Conservation (phyloP, 2,888 invertebrate species). For the Drosophila putrida region DNA sequence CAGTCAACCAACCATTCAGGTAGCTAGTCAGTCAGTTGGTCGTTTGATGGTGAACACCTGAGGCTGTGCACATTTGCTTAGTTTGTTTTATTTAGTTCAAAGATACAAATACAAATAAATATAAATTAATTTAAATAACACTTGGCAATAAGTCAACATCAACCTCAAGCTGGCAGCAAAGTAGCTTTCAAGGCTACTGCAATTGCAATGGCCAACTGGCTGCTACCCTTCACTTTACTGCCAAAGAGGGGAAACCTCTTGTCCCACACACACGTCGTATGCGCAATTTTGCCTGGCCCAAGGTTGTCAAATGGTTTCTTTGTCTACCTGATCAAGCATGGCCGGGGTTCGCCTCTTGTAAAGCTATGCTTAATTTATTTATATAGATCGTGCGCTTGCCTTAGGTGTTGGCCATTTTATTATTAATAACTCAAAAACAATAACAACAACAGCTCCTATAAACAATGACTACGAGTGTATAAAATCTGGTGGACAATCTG, state of each 20-base stretch:
- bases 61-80: conserved; percentile 72
- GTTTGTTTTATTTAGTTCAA: conserved; percentile 74
- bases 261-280: conserved; percentile 46
- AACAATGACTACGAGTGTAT: conserved; percentile 14
- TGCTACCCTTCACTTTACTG: conserved; percentile 70
- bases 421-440: conserved; percentile 53
- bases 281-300: conserved; percentile 48
- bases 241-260: conserved; percentile 53
- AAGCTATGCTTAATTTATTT: conserved; percentile 69
- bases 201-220: conserved; percentile 65
- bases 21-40: conserved; percentile 13
- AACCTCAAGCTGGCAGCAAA: conserved; percentile 57
- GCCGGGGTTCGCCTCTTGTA: conserved; percentile 68
- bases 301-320: conserved; percentile 74
- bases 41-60: conserved; percentile 59
- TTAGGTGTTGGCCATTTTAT: conserved; percentile 78
- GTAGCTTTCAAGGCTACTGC: conserved; percentile 66
- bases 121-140: conserved; percentile 78
- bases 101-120: conserved; percentile 54
- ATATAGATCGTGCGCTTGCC: conserved; percentile 79
- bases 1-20: conserved; percentile 30
- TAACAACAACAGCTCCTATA: conserved; percentile 16
- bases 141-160: conserved; percentile 70
- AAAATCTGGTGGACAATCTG: conserved; percentile 18
- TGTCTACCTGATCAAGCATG: conserved; percentile 54